Percentiles rank a stretch among this genome's conserved stretches.
These are phyloP conservation scores for Nasonia oneida DNA, from an alignment of 2,888 invertebrate species.

Conservation along the genomic window DNA sequence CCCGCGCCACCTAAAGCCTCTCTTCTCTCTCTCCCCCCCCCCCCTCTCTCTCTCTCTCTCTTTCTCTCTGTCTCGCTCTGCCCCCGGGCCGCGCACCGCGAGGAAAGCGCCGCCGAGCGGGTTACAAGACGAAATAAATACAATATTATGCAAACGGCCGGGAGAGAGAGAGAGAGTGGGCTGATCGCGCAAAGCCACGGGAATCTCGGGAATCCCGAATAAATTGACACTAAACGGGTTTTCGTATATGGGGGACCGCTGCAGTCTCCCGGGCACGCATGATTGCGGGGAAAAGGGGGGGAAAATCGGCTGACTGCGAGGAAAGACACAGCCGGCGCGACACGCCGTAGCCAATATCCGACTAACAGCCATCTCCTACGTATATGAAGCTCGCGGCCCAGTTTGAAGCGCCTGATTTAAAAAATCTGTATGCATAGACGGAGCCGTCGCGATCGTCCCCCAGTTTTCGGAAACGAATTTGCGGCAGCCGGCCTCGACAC, in stretches of 20 bases:
- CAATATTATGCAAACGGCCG: slow-evolving; percentile 79
- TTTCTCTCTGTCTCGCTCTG: not conserved
- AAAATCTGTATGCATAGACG: slow-evolving; percentile 4
- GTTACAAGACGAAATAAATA: slow-evolving; percentile 79
- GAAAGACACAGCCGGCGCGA: slow-evolving; percentile 68
- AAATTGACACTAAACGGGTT: slow-evolving; percentile 79
- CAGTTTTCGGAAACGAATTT: slow-evolving; percentile 19
- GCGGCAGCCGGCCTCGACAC: slow-evolving; percentile 56
- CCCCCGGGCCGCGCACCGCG: slow-evolving; percentile 52
- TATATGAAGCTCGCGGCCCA: slow-evolving; percentile 57
- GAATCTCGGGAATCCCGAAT: slow-evolving; percentile 80
- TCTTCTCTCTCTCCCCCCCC: not conserved
- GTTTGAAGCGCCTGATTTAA: not conserved
- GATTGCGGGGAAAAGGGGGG: slow-evolving; percentile 47
- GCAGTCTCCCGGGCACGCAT: not conserved
- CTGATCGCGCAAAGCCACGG: slow-evolving; percentile 78
- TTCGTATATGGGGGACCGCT: slow-evolving; percentile 34
- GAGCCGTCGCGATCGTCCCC: not conserved
- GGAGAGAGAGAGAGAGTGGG: slow-evolving; percentile 58
- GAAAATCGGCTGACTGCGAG: slow-evolving; percentile 63
- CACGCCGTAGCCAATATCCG: slow-evolving; percentile 75
- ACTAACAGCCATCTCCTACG: slow-evolving; percentile 77
- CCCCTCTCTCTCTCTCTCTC: not conserved
- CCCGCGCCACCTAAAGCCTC: not conserved
- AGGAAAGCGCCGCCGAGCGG: slow-evolving; percentile 48